Conservation (phyloP, 2,888 invertebrate genomes). For the Peribatodes rhomboidaria region DNA sequence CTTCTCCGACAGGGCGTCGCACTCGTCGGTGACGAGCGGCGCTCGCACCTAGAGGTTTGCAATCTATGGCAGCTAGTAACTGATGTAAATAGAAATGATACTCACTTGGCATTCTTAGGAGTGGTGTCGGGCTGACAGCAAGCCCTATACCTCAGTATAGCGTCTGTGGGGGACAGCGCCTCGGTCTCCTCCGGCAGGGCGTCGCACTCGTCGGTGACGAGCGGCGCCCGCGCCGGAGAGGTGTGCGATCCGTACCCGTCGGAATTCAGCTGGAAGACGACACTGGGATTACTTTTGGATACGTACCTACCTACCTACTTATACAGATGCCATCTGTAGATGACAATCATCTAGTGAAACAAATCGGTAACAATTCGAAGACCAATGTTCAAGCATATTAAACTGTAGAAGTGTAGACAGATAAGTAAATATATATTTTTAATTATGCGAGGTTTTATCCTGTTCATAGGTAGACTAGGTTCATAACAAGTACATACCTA, state of each 20-base stretch:
- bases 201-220: slow-evolving; percentile 91
- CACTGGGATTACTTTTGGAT: slow-evolving; percentile 29
- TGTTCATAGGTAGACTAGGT: too few species aligned
- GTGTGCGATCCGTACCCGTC: slow-evolving; percentile 95
- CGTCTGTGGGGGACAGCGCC: slow-evolving; percentile 82
- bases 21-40: slow-evolving; percentile 91
- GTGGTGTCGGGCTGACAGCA: slow-evolving; percentile 84
- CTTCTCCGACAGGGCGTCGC: slow-evolving; percentile 90
- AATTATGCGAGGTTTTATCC: too few species aligned
- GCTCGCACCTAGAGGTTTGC: slow-evolving; percentile 94
- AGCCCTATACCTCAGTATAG: slow-evolving; percentile 72
- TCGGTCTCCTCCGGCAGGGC: slow-evolving; percentile 90
- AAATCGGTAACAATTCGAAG: too few species aligned
- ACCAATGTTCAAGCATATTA: too few species aligned
- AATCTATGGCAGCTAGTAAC: slow-evolving; percentile 81
- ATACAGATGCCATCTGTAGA: too few species aligned
- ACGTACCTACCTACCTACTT: background rate
- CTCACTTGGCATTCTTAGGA: slow-evolving; percentile 97
- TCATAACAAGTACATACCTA: too few species aligned
- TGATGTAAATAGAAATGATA: slow-evolving; percentile 49
- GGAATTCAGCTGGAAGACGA: slow-evolving; percentile 90
- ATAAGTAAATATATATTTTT: too few species aligned
- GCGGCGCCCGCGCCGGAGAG: slow-evolving; percentile 93
- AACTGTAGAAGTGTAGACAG: too few species aligned
- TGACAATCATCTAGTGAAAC: too few species aligned